Evolutionary conservation across 1,140 invertebrate species (phyloP), one percentile per base, ranked within the genome.

Genomic region (Sminthurides bifidus): DNA sequence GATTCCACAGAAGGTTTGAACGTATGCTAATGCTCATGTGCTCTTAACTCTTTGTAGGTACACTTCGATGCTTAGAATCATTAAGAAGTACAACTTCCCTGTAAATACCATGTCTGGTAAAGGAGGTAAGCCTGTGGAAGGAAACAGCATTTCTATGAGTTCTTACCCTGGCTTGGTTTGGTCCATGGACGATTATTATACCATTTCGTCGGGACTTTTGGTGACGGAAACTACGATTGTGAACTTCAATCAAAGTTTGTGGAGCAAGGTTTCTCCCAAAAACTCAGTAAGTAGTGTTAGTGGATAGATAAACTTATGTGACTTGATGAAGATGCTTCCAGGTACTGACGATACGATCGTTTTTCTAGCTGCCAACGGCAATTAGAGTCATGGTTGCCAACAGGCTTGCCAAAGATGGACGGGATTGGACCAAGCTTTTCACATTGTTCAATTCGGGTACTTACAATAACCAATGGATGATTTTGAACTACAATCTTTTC

Each of bases 101-200:
- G 91, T 83, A 66, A 84, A 83, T 59, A 67, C 74, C 26, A 74
- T 77, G 31, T 74, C 77, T 0, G 44, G 38, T 2, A 65, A 55
- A 60, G 50, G 66, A 30, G 72, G 75, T 33, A 65, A 72, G 8
- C 65, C 72, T 1, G 79, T 84, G 23, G 80, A 84, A 1, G 84
- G 83, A 1, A 70, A 72, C 51, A 76, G 79, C 6, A 78, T 88
- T 52, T 77, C 80, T 8, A 89, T 92, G 71, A 85, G 89, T 1
- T 85, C 89, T 0, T 95, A 93, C 70, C 90, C 92, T 0, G 92
- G 86, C 15, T 78, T 83, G 0, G 66, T 95, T 1, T 82, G 81
- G 31, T 93, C 90, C 27, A 81, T 84, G 43, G 91, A 95, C 69
- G 91, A 94, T 65, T 92, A 84, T 69, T 93, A 92, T 67, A 68